Percentiles rank a stretch among this genome's conserved stretches.
phyloP scores from a whole-genome alignment of 1,140 invertebrate species.

The Aphaenogaster rudis region DNA sequence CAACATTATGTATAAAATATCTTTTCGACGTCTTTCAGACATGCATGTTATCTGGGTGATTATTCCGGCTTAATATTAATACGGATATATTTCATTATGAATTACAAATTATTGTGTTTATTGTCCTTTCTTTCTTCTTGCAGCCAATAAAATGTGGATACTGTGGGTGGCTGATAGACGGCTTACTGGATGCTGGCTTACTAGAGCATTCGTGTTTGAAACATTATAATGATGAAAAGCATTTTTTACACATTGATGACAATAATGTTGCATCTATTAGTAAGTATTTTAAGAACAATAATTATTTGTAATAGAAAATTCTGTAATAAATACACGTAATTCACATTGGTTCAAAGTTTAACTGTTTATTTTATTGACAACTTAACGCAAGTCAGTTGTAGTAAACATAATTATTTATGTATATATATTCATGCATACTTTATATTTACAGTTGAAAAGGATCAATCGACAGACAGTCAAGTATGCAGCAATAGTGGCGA shows the following conservation, averaged over 20 bases:
- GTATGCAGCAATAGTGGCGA: background rate
- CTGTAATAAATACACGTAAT: background rate
- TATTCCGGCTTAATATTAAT: constrained; percentile 1
- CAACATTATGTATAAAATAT: background rate
- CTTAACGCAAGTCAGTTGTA: background rate
- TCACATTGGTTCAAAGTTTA: background rate
- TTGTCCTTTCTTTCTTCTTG: background rate
- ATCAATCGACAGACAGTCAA: background rate
- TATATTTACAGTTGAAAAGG: constrained; percentile 14
- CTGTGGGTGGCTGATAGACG: background rate
- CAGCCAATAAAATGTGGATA: constrained; percentile 23
- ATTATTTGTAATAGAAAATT: constrained; percentile 20
- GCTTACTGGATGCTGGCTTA: background rate
- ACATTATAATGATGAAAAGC: background rate
- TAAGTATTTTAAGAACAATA: constrained; percentile 29
- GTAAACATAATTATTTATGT: constrained; percentile 15
- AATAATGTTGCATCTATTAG: constrained; percentile 27
- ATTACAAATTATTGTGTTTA: constrained; percentile 13
- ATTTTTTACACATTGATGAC: background rate
- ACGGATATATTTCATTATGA: background rate
- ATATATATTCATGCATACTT: constrained; percentile 16
- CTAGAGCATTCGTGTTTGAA: background rate
- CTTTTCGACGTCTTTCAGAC: too few relatives aligned
- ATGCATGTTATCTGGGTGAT: background rate
- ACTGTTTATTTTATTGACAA: constrained; percentile 5